Evolutionary conservation across 2,113 vertebrate genomes (phyloP).

Genomic region (Toxotes jaculatrix): DNA sequence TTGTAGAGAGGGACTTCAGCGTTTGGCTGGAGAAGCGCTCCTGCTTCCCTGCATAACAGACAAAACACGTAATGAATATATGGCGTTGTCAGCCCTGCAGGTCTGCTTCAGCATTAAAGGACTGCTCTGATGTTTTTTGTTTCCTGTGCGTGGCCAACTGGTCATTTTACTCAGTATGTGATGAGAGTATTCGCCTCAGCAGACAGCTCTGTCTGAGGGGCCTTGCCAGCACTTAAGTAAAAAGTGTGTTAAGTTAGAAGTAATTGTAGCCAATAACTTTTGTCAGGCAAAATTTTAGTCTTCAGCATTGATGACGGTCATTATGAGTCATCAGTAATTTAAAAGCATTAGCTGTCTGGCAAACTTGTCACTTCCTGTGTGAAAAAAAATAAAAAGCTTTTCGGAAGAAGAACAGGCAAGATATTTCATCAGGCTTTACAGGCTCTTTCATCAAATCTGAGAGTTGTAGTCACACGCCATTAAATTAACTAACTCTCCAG

Average conservation of each 20-base stretch:
- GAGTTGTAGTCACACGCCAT: not conserved
- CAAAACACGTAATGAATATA: slow-evolving; percentile 27
- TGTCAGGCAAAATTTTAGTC: not conserved
- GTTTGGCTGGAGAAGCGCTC: slow-evolving; percentile 94
- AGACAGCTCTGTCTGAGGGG: not conserved
- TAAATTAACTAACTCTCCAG: not conserved
- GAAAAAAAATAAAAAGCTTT: no score
- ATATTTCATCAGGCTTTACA: slow-evolving; percentile 3
- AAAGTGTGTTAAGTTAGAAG: not conserved
- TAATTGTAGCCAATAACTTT: not conserved
- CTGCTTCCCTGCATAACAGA: slow-evolving; percentile 89
- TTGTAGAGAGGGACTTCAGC: slow-evolving; percentile 84
- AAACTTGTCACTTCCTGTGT: not conserved
- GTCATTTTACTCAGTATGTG: not conserved
- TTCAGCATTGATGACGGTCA: not conserved
- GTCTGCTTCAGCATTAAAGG: not conserved
- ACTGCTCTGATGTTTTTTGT: slow-evolving; percentile 2
- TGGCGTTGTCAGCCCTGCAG: not conserved
- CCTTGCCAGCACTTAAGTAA: not conserved
- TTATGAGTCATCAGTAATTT: not conserved
- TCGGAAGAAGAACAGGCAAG: not conserved
- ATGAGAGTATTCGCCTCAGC: not conserved
- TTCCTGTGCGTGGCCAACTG: not conserved
- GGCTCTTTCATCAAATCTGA: slow-evolving; percentile 10
- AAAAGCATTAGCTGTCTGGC: not conserved